Evolutionary conservation across 2,888 invertebrate species (phyloP).

Genomic region (Torymus texanus): DNA sequence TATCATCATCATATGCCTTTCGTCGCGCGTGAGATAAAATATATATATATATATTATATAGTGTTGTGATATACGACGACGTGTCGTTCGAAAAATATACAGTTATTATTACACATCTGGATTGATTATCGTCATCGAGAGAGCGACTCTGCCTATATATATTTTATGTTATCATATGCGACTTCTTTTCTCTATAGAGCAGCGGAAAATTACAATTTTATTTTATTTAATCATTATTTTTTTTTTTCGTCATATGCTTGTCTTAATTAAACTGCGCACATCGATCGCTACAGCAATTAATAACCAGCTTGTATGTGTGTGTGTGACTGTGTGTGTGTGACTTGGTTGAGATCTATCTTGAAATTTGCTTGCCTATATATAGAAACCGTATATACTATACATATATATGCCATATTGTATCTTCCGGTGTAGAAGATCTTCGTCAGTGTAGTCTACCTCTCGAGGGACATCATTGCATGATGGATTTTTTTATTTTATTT

Average conservation of each 20-base stretch:
- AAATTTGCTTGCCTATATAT: too few species aligned
- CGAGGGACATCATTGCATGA: too few species aligned
- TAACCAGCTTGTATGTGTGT: too few species aligned
- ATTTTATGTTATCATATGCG: too few species aligned
- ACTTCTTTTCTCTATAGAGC: slow-evolving; percentile 1
- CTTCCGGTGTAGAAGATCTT: neutral
- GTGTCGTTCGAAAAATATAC: slow-evolving; percentile 31
- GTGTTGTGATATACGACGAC: neutral
- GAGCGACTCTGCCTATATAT: neutral
- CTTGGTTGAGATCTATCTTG: too few species aligned
- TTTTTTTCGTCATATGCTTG: slow-evolving; percentile 2
- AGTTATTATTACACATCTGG: slow-evolving; percentile 4
- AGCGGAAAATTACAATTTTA: slow-evolving; percentile 20
- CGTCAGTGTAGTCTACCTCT: slow-evolving; percentile 46
- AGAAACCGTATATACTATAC: neutral
- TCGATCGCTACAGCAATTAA: neutral
- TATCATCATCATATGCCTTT: too few species aligned
- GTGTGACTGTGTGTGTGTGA: too few species aligned
- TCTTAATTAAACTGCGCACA: slow-evolving; percentile 38
- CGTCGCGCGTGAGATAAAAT: slow-evolving; percentile 8
- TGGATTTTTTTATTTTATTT: too few species aligned
- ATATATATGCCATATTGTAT: neutral
- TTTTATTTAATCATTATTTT: too few species aligned
- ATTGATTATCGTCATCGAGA: neutral
- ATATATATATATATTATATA: slow-evolving; percentile 33